These are phyloP conservation scores for Rhinolophus ferrumequinum DNA, from an alignment of 2,113 vertebrate species.

Conservation along the genomic window DNA sequence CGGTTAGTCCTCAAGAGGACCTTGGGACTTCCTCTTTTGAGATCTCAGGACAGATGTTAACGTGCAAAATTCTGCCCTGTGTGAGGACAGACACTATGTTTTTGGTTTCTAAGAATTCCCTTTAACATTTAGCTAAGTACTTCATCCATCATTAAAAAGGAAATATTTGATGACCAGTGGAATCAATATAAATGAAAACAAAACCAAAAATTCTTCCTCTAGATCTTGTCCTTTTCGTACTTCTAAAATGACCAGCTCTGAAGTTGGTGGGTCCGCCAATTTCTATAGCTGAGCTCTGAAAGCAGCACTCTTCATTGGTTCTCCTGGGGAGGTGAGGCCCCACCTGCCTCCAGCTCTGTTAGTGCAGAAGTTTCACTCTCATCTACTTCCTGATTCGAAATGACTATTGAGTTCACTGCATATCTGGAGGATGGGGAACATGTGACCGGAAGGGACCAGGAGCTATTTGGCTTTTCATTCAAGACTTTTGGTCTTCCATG, in stretches of 20 bases:
- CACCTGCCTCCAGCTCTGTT: rapidly evolving
- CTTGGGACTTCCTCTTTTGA: background rate
- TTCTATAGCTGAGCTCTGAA: background rate
- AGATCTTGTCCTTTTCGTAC: background rate
- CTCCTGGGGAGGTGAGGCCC: background rate
- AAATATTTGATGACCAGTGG: background rate
- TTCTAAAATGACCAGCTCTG: background rate
- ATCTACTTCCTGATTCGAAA: background rate
- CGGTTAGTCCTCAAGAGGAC: background rate
- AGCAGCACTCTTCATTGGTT: background rate
- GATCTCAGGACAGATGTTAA: background rate
- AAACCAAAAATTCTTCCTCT: background rate
- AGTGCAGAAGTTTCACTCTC: background rate
- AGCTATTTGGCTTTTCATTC: background rate
- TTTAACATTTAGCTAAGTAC: background rate
- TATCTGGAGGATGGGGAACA: background rate
- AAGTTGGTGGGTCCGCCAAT: background rate
- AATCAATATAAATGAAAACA: background rate
- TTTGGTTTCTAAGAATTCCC: background rate
- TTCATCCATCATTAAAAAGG: background rate
- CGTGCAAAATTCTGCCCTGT: background rate
- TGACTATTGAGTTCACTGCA: background rate
- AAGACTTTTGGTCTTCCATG: background rate
- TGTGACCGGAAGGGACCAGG: background rate
- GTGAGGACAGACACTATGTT: background rate